Evolutionary conservation across 2,113 vertebrate genomes (phyloP), one percentile per base, ranked within the genome.

Genomic region (Cyanoderma ruficeps): DNA sequence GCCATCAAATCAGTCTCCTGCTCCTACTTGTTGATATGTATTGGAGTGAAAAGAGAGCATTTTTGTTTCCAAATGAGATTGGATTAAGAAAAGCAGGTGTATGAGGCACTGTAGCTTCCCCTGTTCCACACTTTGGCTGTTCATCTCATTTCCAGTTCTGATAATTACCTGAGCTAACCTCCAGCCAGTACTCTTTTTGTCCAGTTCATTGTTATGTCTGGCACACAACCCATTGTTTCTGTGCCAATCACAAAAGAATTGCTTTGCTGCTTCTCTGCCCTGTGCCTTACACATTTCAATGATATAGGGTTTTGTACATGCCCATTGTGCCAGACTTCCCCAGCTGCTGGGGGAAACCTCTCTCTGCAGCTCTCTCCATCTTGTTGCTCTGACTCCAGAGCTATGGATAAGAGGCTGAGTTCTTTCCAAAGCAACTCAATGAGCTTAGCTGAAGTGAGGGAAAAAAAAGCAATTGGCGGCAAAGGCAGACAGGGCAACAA

Each of bases 121-220:
- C 7, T 74, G 87, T 88, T 76, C 55, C 18, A 50, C 39, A 49
- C 28, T 28, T 46, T 63, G 92, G 60, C 83, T 74, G 44, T 74
- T 83, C 49, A 55, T 59, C 46, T 15, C 39, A 37, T 77, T 94
- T 92, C 78, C 68, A 65, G 2, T 83, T 88, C 71, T 67, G 76
- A 86, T 81, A 90, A 92, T 93, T 94, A 92, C 89, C 76, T 81
- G 67, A 88, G 37, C 33, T 86, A 90, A 88, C 46, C 68, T 90
- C 63, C 59, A 90, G 71, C 55, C 71, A 69, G 46, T 42, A 69
- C 13, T 39, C 33, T 16, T 67, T 93, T 81, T 85, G 57, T 25
- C 27, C 42, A 47, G 35, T 80, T 87, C 46, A 57, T 79, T 93
- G 53, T 82, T 87, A 39, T 22, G 79, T 76, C 33, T 93, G 90